These are phyloP conservation scores for Triops longicaudatus DNA, from an alignment of 1,140 invertebrate species.

Conservation along the genomic window DNA sequence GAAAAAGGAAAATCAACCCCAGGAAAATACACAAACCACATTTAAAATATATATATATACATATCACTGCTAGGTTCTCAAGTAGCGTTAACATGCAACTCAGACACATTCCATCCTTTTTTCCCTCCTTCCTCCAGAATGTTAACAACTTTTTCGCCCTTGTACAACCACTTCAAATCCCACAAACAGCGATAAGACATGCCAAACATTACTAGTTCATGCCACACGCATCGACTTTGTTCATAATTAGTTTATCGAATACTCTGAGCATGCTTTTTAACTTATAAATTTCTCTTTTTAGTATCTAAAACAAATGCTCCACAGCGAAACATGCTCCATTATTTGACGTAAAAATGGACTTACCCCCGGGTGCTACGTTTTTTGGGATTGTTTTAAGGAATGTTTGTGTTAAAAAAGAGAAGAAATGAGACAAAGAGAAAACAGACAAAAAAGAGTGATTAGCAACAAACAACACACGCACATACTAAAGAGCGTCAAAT, in stretches of 20 bases:
- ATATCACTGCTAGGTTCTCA: not conserved
- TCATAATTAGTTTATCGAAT: not conserved
- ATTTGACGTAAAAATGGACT: constrained; percentile 19
- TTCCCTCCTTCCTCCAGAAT: not conserved
- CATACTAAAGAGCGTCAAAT: not conserved
- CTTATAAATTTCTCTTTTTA: not conserved
- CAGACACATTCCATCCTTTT: not conserved
- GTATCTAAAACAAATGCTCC: constrained; percentile 7
- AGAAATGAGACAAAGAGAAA: constrained; percentile 26
- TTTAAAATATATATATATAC: no score
- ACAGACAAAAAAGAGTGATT: constrained; percentile 27
- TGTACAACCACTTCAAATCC: not conserved
- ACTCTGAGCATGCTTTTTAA: not conserved
- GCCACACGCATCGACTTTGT: not conserved
- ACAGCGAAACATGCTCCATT: not conserved
- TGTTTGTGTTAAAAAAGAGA: constrained; percentile 25
- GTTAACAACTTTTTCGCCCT: not conserved
- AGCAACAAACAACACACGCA: not conserved
- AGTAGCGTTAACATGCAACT: not conserved
- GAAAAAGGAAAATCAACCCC: constrained; percentile 13
- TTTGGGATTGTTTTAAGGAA: constrained; percentile 18
- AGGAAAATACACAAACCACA: not conserved
- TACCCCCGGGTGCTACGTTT: constrained; percentile 10
- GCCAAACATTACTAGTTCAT: not conserved
- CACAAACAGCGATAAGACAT: not conserved